Percentiles rank a stretch among this genome's conserved stretches.
Evolutionary conservation across 2,113 vertebrate species (phyloP).

Genomic region (Hirundichthys speculiger): DNA sequence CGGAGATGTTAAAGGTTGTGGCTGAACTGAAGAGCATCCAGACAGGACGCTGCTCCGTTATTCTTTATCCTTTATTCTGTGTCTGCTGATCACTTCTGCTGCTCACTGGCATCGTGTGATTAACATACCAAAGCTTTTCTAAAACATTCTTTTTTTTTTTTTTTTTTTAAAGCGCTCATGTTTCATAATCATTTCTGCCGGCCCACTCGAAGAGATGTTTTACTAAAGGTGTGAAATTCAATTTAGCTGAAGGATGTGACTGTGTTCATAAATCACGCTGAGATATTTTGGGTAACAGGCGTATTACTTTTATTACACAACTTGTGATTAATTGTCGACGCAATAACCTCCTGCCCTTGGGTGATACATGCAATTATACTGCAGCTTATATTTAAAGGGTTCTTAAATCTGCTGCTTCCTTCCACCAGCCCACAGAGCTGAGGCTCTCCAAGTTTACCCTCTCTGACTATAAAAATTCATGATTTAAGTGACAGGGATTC

Average conservation of each 20-base stretch:
- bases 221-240: constrained; percentile 6
- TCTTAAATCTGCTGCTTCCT: constrained; percentile 7
- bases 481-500: constrained; percentile 32
- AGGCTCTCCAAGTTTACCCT: not conserved
- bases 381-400: constrained; percentile 1
- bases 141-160: not conserved
- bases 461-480: constrained; percentile 65
- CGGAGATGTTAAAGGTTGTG: not conserved
- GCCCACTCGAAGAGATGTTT: not conserved
- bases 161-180: not conserved
- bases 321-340: constrained; percentile 46
- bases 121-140: not conserved
- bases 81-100: not conserved
- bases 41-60: no score
- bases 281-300: constrained; percentile 37
- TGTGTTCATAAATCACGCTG: constrained; percentile 37
- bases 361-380: constrained; percentile 23
- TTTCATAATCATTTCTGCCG: not conserved
- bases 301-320: constrained; percentile 24
- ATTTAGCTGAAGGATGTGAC: constrained; percentile 14
- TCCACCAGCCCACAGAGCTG: not conserved
- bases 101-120: not conserved
- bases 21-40: not conserved
- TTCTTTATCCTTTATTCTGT: not conserved
- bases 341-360: constrained; percentile 20